Percentiles rank a stretch among this genome's conserved stretches.
Evolutionary conservation across 2,797 vertebrate species (phyloP).

Genomic region (Fringilla coelebs): DNA sequence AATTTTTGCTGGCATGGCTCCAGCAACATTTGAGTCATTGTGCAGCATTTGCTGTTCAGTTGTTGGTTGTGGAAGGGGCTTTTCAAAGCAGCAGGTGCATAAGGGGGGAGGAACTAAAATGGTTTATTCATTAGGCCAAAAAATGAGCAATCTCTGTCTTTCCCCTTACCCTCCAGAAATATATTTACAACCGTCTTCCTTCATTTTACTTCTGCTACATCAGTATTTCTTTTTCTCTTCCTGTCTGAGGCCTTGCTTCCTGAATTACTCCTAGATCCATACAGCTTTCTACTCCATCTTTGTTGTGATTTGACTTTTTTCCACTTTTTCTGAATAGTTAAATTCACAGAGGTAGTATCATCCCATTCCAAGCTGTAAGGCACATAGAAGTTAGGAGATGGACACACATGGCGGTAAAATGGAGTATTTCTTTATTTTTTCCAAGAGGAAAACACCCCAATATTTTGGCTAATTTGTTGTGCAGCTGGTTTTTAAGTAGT

Average conservation of each 20-base stretch:
- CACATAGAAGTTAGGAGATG: neutral
- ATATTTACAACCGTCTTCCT: slow-evolving; percentile 59
- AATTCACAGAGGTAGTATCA: neutral
- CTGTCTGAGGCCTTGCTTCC: slow-evolving; percentile 52
- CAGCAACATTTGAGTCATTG: slow-evolving; percentile 84
- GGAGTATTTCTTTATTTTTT: neutral
- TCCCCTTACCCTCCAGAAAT: slow-evolving; percentile 64
- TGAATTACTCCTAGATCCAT: slow-evolving; percentile 50
- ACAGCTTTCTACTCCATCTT: slow-evolving; percentile 20
- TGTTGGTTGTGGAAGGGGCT: slow-evolving; percentile 74
- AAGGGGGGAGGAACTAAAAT: slow-evolving; percentile 69
- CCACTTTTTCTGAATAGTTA: slow-evolving; percentile 17
- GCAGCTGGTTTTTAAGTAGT: slow-evolving; percentile 61
- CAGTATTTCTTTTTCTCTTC: slow-evolving; percentile 48
- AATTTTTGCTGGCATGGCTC: slow-evolving; percentile 88
- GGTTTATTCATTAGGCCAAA: slow-evolving; percentile 92
- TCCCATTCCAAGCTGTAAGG: slow-evolving; percentile 4
- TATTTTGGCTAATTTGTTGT: slow-evolving; percentile 63
- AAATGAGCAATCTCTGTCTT: slow-evolving; percentile 82
- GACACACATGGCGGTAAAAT: neutral
- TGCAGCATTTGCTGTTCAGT: slow-evolving; percentile 82
- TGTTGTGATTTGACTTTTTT: slow-evolving; percentile 47
- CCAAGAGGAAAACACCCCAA: neutral
- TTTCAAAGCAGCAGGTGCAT: slow-evolving; percentile 88
- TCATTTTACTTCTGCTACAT: slow-evolving; percentile 21